These are phyloP conservation scores for Thereva unica DNA, from an alignment of 2,888 invertebrate genomes.

Conservation along the genomic window DNA sequence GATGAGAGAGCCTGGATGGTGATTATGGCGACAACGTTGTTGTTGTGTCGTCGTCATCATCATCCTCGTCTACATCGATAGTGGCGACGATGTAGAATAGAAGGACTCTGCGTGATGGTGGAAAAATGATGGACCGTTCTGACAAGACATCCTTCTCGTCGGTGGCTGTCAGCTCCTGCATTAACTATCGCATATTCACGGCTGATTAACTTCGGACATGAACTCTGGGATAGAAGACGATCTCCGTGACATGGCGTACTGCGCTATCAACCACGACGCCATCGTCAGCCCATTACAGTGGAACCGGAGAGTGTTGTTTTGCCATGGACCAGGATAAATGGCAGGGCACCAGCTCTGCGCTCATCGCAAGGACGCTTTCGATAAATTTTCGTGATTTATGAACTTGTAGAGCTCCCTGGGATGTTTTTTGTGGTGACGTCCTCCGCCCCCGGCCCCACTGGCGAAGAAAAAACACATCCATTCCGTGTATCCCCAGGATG, in stretches of 20 bases:
- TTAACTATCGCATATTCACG: conserved; percentile 33
- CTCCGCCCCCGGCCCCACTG: conserved; percentile 2
- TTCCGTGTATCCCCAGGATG: conserved; percentile 14
- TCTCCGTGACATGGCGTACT: not conserved
- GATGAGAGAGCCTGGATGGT: conserved; percentile 16
- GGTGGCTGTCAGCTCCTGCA: conserved; percentile 6
- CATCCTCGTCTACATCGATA: too few relatives aligned
- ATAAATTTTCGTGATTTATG: conserved; percentile 33
- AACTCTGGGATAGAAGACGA: conserved; percentile 12
- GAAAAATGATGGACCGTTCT: conserved; percentile 23
- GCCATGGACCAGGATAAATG: conserved; percentile 21
- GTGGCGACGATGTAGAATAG: conserved; percentile 7
- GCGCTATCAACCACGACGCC: not conserved
- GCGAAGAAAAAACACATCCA: not conserved
- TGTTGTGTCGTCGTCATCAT: too few relatives aligned
- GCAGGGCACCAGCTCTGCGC: not conserved
- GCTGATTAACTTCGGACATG: conserved; percentile 34
- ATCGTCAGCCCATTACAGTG: conserved; percentile 1
- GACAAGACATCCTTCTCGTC: conserved; percentile 20
- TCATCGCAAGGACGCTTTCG: not conserved
- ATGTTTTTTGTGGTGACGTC: conserved; percentile 14
- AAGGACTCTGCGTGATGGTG: conserved; percentile 21
- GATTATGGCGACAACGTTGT: not conserved
- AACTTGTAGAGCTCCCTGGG: conserved; percentile 26
- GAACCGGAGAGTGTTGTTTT: not conserved